Conservation (phyloP, 2,113 vertebrate genomes). For the Tauraco erythrolophus region DNA sequence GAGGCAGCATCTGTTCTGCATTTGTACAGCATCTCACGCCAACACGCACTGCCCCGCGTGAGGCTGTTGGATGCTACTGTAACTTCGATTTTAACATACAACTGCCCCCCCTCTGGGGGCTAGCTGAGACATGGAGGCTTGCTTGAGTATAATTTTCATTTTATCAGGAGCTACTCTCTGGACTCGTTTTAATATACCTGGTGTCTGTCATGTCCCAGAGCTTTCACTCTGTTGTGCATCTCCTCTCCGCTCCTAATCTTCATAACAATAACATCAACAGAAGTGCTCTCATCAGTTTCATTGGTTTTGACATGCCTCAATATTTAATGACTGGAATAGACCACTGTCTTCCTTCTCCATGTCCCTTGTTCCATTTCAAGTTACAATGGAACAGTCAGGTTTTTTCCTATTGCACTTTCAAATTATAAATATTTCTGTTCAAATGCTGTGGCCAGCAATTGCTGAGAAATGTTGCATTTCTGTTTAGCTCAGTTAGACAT, state of each 20-base stretch:
- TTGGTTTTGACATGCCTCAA: conserved; percentile 23
- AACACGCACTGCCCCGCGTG: neutral
- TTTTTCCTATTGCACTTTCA: neutral
- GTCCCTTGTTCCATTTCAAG: neutral
- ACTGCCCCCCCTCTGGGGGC: neutral
- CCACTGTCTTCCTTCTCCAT: neutral
- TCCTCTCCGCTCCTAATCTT: neutral
- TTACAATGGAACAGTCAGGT: neutral
- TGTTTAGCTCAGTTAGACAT: neutral
- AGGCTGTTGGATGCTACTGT: neutral
- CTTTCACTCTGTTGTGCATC: neutral
- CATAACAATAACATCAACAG: neutral
- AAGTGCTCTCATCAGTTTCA: neutral
- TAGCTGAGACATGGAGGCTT: neutral
- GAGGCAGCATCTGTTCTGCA: neutral
- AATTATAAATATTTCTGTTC: neutral
- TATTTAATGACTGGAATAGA: neutral
- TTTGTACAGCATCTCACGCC: neutral
- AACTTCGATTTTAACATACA: neutral
- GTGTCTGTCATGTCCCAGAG: neutral
- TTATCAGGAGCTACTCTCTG: neutral
- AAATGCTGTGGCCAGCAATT: neutral
- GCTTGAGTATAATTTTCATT: neutral
- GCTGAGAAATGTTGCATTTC: neutral
- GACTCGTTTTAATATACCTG: neutral